These are phyloP conservation scores for Brachionus manjavacas DNA, from an alignment of 1,140 invertebrate species.

Conservation along the genomic window DNA sequence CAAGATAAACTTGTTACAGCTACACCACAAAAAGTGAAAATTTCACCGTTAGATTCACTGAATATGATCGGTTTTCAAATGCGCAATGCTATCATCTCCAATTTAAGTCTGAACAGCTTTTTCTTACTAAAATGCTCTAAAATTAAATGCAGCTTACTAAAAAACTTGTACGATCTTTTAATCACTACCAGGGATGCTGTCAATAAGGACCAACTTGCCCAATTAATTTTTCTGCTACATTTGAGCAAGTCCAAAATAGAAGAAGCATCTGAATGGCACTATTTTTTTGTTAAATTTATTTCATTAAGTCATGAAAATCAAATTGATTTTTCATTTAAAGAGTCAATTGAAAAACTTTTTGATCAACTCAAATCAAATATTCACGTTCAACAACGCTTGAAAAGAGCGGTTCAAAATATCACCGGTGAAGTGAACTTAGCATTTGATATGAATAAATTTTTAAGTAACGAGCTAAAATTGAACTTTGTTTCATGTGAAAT, in stretches of 20 bases:
- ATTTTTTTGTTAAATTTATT: neutral
- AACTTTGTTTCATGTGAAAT: neutral
- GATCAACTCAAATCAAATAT: neutral
- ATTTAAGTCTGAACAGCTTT: neutral
- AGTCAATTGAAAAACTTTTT: neutral
- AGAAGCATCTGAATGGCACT: neutral
- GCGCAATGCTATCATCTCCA: neutral
- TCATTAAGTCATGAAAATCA: neutral
- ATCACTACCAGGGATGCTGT: neutral
- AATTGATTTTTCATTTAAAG: neutral
- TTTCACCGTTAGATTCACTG: neutral
- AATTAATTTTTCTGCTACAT: neutral
- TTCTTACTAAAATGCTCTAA: neutral
- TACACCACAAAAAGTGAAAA: neutral
- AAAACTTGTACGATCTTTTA: neutral
- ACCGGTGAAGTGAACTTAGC: neutral
- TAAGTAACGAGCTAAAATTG: neutral
- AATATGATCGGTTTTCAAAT: neutral
- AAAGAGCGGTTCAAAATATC: neutral
- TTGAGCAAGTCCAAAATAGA: slow-evolving; percentile 3
- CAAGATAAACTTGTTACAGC: neutral
- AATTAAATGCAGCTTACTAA: neutral
- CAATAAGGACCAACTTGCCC: neutral
- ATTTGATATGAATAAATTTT: neutral
- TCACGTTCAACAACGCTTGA: neutral